Evolutionary conservation across 2,888 invertebrate species (phyloP), one percentile per base, ranked within the genome.

Genomic region (Bedellia somnulentella): DNA sequence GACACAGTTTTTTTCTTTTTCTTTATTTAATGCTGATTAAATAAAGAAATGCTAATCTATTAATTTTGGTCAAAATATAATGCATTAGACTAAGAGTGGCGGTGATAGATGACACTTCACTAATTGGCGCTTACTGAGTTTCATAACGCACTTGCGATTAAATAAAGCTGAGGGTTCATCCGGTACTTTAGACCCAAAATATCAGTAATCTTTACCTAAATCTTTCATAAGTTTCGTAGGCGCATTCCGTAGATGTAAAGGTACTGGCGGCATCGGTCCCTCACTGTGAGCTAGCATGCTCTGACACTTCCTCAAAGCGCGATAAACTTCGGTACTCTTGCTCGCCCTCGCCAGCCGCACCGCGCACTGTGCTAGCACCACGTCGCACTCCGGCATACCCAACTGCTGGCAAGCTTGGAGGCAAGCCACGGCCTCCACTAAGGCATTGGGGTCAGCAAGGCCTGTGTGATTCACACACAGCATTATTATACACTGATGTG

Each of bases 341-440:
- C 85, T 83, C 5, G 90, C 88, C 44, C 87, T 70, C 0, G 90
- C 87, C 27, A 91, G 63, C 48, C 90, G 83, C 29, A 86, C 84
- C 2, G 85, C 85, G 48, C 87, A 87, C 48, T 91, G 89, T 9
- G 86, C 87, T 15, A 92, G 57, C 30, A 88, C 59, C 8, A 89
- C 85, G 52, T 88, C 86, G 45, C 86, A 83, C 47, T 91, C 91
- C 0, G 90, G 90, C 87, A 85, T 86, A 5, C 91, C 91, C 22
- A 91, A 64, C 36, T 86, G 73, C 52, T 89, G 87, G 46, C 89
- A 89, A 2, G 86, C 89, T 42, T 89, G 86, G 70, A 87, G 80
- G 18, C 89, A 85, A 4, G 87, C 78, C 3, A 89, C 82, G 0
- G 90, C 86, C 43, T 86, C 68, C 17, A 76, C 78, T 24, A 87